phyloP scores from a whole-genome alignment of 2,113 vertebrate genomes.

The Antechinus stuartii region DNA sequence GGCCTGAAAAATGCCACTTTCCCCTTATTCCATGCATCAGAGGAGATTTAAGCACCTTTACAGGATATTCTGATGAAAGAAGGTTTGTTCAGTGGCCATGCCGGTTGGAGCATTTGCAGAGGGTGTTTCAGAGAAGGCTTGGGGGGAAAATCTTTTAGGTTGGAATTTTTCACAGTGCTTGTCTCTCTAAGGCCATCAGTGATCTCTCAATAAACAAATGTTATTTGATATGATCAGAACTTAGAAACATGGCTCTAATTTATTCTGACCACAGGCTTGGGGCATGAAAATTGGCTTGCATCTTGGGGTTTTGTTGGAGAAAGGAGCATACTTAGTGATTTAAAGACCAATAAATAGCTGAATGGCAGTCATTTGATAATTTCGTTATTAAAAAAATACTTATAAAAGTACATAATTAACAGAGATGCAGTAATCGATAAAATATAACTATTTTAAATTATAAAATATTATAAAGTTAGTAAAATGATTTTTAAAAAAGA shows the following conservation, averaged over 20 bases:
- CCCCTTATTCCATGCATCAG: constrained; percentile 59
- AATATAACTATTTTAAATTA: background rate
- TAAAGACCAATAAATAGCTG: constrained; percentile 36
- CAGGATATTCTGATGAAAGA: constrained; percentile 53
- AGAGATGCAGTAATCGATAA: background rate
- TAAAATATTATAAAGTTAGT: background rate
- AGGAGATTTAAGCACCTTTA: constrained; percentile 65
- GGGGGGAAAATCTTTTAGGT: constrained; percentile 69
- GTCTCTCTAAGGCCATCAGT: constrained; percentile 59
- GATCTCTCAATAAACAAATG: constrained; percentile 54
- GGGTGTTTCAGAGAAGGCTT: constrained; percentile 66
- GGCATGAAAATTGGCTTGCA: constrained; percentile 21
- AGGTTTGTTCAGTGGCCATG: constrained; percentile 33
- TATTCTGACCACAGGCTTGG: constrained; percentile 42
- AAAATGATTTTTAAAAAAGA: background rate
- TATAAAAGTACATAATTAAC: background rate
- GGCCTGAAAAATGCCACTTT: constrained; percentile 65
- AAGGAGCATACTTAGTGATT: constrained; percentile 21
- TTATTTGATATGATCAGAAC: constrained; percentile 59
- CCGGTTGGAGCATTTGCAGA: constrained; percentile 48
- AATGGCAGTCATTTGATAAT: background rate
- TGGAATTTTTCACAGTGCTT: constrained; percentile 48
- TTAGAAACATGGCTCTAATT: constrained; percentile 26
- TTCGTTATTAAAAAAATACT: background rate
- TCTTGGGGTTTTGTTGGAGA: constrained; percentile 32